Base-by-base conservation (phyloP, 2,113 vertebrate genomes). In the Oryzias curvinotus region DNA sequence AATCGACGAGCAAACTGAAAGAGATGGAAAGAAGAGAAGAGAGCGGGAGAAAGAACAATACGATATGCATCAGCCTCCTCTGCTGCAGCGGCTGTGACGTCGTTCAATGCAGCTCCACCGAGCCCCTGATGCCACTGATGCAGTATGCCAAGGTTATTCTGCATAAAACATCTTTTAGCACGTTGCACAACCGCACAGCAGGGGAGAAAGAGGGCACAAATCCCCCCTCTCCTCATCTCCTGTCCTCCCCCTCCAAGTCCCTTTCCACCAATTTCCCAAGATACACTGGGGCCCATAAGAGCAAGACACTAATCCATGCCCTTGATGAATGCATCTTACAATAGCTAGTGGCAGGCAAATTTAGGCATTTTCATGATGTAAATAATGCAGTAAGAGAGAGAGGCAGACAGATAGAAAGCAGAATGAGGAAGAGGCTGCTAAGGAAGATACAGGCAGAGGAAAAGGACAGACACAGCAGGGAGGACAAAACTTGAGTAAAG, bases 61-160 rank as follows among this genome's bases (percentile, higher is more conserved):
- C 36, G 51, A 71, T 72, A 69, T 62, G 65, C 74, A 78, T 65
- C 73, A 70, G 78, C 61, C 52, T 59, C 18, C 77, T 52, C 58
- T 81, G 78, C 89, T 88, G 89, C 91, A 87, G 88, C 77, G 73
- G 66, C 73, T 50, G 73, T 77, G 86, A 86, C 81, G 82, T 65
- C 59, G 83, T 77, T 77, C 80, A 82, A 76, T 85, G 84, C 79
- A 82, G 84, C 56, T 55, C 47, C 36, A 67, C 65, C 5, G 52
- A 73, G 70, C 18, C 65, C 71, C 57, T 91, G 90, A 91, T 87
- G 82, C 92, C 91, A 90, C 70, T 82, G 82, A 88, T 91, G 90
- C 88, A 86, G 88, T 86, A 89, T 71, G 49, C 71, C 88, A 90
- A 91, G 91, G 88, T 91, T 87, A 89, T 77, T 88, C 72, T 76